Conservation (phyloP, 2,888 invertebrate genomes). For the Leucophenga maculata region DNA sequence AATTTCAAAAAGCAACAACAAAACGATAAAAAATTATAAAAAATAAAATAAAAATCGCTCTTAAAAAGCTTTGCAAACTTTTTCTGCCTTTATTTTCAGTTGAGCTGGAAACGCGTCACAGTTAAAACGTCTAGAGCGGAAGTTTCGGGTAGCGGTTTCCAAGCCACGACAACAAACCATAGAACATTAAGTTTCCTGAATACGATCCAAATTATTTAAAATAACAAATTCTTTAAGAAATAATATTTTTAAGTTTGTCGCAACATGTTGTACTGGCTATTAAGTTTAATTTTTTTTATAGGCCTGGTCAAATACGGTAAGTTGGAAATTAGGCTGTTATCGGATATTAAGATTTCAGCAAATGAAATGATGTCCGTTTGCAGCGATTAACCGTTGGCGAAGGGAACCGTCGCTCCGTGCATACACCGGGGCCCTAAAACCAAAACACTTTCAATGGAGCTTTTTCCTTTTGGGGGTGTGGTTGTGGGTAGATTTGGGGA, state of each 20-base stretch:
- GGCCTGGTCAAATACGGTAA: constrained; percentile 57
- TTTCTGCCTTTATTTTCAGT: constrained; percentile 64
- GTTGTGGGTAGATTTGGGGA: too few relatives aligned
- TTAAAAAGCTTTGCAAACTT: constrained; percentile 26
- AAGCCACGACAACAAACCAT: constrained; percentile 22
- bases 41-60: background rate
- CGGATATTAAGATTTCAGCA: too few relatives aligned
- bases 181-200: constrained; percentile 16
- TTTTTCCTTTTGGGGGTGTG: too few relatives aligned
- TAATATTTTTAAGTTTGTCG: constrained; percentile 19
- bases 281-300: constrained; percentile 56
- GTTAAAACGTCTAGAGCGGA: constrained; percentile 63
- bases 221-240: constrained; percentile 7
- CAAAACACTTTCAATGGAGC: too few relatives aligned
- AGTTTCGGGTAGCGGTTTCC: constrained; percentile 37
- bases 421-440: too few relatives aligned
- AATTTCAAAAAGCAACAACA: constrained; percentile 17
- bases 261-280: constrained; percentile 52
- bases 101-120: constrained; percentile 65
- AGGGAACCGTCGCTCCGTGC: too few relatives aligned
- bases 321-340: constrained; percentile 32
- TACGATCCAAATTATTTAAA: background rate
- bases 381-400: too few relatives aligned
- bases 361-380: too few relatives aligned
- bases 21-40: background rate